A percentile compares a stretch with the other conserved stretches of the same genome.
These are phyloP conservation scores for Apistogramma diplotaenia DNA, from an alignment of 2,113 vertebrate species.

Conservation along the genomic window DNA sequence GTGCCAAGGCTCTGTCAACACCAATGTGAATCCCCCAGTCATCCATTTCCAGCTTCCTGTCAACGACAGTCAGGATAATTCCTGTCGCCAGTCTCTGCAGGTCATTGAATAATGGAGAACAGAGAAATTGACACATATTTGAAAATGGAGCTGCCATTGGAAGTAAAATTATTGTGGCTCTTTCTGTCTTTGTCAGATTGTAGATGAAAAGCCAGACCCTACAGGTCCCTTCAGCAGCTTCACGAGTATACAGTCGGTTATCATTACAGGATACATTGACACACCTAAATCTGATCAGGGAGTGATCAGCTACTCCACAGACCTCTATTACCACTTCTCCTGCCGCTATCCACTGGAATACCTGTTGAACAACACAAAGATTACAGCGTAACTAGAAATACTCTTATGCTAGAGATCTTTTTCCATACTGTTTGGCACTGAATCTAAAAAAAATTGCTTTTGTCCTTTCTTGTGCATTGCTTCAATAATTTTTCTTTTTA, in stretches of 20 bases:
- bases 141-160: not conserved
- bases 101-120: conserved; percentile 39
- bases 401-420: not conserved
- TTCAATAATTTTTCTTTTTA: conserved; percentile 14
- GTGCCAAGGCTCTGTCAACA: conserved; percentile 70
- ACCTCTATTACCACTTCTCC: conserved; percentile 81
- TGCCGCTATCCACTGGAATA: conserved; percentile 81
- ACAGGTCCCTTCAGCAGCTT: conserved; percentile 70
- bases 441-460: too few relatives aligned
- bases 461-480: not conserved
- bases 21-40: conserved; percentile 66
- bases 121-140: not conserved
- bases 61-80: conserved; percentile 71
- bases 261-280: conserved; percentile 77
- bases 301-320: conserved; percentile 77
- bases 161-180: not conserved
- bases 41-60: conserved; percentile 73
- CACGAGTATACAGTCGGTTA: conserved; percentile 74
- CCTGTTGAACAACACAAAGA: conserved; percentile 78
- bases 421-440: not conserved
- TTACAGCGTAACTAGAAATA: conserved; percentile 60
- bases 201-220: conserved; percentile 68
- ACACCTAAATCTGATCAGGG: conserved; percentile 59
- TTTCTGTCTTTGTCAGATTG: conserved; percentile 61
- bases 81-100: conserved; percentile 75